A percentile compares a stretch with the other conserved stretches of the same genome.
Evolutionary conservation across 2,113 vertebrate genomes (phyloP).

Genomic region (Pterophyllum scalare): DNA sequence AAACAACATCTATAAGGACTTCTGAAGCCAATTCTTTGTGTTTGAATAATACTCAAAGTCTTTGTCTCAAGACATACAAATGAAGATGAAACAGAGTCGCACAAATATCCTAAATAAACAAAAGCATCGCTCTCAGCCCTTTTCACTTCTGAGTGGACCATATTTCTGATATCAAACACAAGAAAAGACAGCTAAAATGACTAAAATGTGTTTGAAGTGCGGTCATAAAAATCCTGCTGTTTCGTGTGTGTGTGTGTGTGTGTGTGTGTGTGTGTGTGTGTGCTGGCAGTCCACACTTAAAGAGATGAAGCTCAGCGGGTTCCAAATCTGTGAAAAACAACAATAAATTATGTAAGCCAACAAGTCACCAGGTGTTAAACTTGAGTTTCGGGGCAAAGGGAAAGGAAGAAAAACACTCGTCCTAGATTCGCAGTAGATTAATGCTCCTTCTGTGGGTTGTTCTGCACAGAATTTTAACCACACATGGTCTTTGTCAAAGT

Average conservation of each 20-base stretch:
- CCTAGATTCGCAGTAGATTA: conserved; percentile 23
- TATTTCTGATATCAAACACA: conserved; percentile 17
- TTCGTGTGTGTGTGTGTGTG: not conserved
- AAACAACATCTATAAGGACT: not conserved
- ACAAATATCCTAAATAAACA: not conserved
- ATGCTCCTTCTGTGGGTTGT: conserved; percentile 25
- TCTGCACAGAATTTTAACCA: conserved; percentile 37
- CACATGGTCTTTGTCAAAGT: conserved; percentile 47
- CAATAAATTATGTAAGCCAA: conserved; percentile 22
- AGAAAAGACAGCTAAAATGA: not conserved
- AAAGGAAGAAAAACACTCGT: not conserved
- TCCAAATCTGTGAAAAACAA: conserved; percentile 29
- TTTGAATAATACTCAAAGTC: not conserved
- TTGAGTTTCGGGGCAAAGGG: not conserved
- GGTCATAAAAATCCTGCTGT: not conserved
- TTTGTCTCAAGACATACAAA: not conserved
- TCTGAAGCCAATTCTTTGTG: not conserved
- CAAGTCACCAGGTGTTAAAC: conserved; percentile 39
- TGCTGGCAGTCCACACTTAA: not conserved
- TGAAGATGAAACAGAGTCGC: not conserved
- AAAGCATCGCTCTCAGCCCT: not conserved
- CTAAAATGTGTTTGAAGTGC: conserved; percentile 6
- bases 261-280: not conserved
- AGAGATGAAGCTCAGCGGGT: conserved; percentile 15
- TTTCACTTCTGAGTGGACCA: not conserved